Evolutionary conservation across 2,888 invertebrate species (phyloP), one percentile per base, ranked within the genome.

Genomic region (Pseudococcus longispinus): DNA sequence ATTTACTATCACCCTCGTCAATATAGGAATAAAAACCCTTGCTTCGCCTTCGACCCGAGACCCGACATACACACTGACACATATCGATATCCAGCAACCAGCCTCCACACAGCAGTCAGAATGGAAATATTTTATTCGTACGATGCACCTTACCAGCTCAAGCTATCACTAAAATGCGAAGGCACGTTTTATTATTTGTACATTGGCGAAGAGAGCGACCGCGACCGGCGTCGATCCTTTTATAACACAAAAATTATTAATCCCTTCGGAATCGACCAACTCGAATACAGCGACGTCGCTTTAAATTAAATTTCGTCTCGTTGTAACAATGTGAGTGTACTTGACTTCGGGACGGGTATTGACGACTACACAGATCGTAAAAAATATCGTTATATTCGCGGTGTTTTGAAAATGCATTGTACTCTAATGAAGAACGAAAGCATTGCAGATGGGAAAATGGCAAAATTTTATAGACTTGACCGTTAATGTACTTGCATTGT

Each of bases 11-110:
- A 74, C 74, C 74, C 74, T 37, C 74, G 32, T 32, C 74, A 29
- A 74, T 32, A 23, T 11, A 70, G 23, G 13, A 37, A 26, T n/a
- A 80, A 80, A 80, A 42, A 80, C 77, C 77, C 77, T 80, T 37
- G 37, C 37, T 6, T 80, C 77, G 74, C 6, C 29, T 26, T 70
- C 26, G 26, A 23, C 2, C 26, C 15, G 70, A 26, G 18, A 15
- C 29, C 70, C 70, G 70, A 70, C 70, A 29, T 70, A 80, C 77
- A 80, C 77, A 80, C 77, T 80, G 77, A 80, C 77, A 80, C 18
- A 80, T 80, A 80, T 80, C 42, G 77, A 60, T 23, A 23, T 60
- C 60, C 44, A 15, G n/a, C n/a, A n/a, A n/a, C n/a, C n/a, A n/a
- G n/a, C n/a, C n/a, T n/a, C n/a, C n/a, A n/a, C n/a, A n/a, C n/a